A percentile compares a stretch with the other conserved stretches of the same genome.
Evolutionary conservation across 1,140 invertebrate species (phyloP).

Genomic region (Rhyacophila brunnea): DNA sequence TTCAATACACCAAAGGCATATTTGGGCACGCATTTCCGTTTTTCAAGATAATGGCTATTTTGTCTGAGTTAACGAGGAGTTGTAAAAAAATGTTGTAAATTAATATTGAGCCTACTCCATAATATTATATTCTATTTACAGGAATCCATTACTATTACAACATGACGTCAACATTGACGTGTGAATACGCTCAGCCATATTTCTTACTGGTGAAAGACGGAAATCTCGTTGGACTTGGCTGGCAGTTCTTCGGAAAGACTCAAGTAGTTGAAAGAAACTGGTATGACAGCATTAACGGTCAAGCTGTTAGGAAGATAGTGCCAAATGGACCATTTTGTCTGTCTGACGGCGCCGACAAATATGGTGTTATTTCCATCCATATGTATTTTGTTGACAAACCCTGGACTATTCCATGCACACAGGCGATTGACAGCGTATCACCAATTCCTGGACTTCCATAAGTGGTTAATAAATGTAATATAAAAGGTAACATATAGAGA

Average conservation of each 20-base stretch:
- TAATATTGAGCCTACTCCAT: too few relatives aligned
- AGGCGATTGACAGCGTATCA: slow-evolving; percentile 24
- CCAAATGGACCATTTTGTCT: slow-evolving; percentile 37
- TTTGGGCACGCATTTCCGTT: too few relatives aligned
- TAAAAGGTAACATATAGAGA: too few relatives aligned
- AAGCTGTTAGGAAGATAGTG: slow-evolving; percentile 8
- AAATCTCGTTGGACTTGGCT: slow-evolving; percentile 25
- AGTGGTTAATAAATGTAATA: too few relatives aligned
- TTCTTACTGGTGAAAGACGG: slow-evolving; percentile 28
- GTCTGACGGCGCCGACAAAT: slow-evolving; percentile 36
- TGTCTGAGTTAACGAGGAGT: too few relatives aligned
- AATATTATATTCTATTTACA: slow-evolving; percentile 29
- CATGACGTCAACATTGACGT: slow-evolving; percentile 35
- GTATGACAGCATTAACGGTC: slow-evolving; percentile 21
- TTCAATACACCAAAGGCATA: too few relatives aligned
- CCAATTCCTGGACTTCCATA: slow-evolving; percentile 14
- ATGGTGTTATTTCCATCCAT: slow-evolving; percentile 42
- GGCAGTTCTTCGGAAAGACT: slow-evolving; percentile 28
- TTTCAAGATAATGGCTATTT: too few relatives aligned
- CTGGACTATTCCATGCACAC: slow-evolving; percentile 31
- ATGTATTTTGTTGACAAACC: slow-evolving; percentile 43
- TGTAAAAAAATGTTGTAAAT: too few relatives aligned
- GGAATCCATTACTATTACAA: slow-evolving; percentile 47
- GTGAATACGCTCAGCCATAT: slow-evolving; percentile 29
- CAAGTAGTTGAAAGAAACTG: slow-evolving; percentile 22